A percentile compares a stretch with the other conserved stretches of the same genome.
Conservation (phyloP, 2,113 vertebrate species). For the Eubucco bourcierii region DNA sequence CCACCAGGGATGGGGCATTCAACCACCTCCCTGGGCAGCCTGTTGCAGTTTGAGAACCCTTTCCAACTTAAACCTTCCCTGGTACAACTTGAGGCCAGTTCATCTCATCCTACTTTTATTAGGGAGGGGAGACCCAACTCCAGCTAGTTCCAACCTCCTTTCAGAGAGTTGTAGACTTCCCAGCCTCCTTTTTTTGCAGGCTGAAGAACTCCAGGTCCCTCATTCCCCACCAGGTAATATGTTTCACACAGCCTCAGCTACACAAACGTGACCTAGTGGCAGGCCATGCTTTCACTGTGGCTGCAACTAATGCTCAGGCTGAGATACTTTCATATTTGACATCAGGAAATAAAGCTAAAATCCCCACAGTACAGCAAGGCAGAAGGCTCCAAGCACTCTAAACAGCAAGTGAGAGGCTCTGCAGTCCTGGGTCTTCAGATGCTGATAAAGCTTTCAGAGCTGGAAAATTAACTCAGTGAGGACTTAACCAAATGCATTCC, state of each 20-base stretch:
- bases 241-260: accelerated
- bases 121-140: too few relatives aligned
- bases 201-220: too few relatives aligned
- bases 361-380: background rate
- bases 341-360: background rate
- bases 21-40: too few relatives aligned
- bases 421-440: background rate
- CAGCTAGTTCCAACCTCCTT: too few relatives aligned
- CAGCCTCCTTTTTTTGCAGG: too few relatives aligned
- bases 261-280: background rate
- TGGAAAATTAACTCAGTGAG: background rate
- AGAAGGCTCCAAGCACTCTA: background rate
- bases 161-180: too few relatives aligned
- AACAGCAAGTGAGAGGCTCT: background rate
- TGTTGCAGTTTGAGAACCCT: too few relatives aligned
- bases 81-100: too few relatives aligned
- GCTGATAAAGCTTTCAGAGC: background rate
- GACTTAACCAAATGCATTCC: background rate
- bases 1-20: too few relatives aligned
- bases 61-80: too few relatives aligned
- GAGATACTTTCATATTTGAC: background rate
- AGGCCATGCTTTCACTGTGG: background rate
- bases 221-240: background rate
- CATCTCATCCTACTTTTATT: too few relatives aligned
- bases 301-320: background rate